Percentiles rank a stretch among this genome's conserved stretches.
These are phyloP conservation scores for Poecilia velifera DNA, from an alignment of 2,797 vertebrate genomes.

Conservation along the genomic window DNA sequence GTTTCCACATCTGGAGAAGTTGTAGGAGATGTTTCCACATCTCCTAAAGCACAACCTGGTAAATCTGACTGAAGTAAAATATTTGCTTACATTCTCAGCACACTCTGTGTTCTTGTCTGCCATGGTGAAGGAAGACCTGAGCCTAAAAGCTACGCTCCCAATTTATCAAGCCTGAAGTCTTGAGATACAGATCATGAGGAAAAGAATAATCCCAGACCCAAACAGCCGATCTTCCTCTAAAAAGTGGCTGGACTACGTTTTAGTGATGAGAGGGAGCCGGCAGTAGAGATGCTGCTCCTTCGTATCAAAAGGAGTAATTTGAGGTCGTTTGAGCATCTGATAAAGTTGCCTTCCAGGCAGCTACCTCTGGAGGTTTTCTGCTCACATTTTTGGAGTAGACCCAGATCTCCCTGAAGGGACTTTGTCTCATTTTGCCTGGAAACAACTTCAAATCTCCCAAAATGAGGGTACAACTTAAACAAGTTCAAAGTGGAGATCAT, in stretches of 20 bases:
- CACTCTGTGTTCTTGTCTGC: not conserved
- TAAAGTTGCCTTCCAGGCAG: not conserved
- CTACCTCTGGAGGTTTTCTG: not conserved
- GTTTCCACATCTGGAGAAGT: not conserved
- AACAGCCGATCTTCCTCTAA: not conserved
- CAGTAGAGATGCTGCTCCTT: not conserved
- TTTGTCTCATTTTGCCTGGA: not conserved
- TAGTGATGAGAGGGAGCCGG: not conserved
- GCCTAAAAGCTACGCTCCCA: not conserved
- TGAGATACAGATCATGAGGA: not conserved
- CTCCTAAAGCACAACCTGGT: not conserved
- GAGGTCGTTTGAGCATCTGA: not conserved
- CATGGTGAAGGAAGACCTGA: not conserved
- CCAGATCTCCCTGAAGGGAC: not conserved
- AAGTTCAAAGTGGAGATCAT: constrained; percentile 27
- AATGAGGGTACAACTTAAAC: not conserved
- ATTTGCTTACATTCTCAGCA: not conserved
- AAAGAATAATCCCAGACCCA: not conserved
- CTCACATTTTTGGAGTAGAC: not conserved
- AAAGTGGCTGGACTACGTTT: not conserved
- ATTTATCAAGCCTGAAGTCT: not conserved
- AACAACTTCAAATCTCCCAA: not conserved
- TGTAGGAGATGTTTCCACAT: not conserved
- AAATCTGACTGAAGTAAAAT: not conserved
- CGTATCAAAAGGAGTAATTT: not conserved